Base-by-base conservation (phyloP, 2,113 vertebrate species). In the Spea multiplicata region DNA sequence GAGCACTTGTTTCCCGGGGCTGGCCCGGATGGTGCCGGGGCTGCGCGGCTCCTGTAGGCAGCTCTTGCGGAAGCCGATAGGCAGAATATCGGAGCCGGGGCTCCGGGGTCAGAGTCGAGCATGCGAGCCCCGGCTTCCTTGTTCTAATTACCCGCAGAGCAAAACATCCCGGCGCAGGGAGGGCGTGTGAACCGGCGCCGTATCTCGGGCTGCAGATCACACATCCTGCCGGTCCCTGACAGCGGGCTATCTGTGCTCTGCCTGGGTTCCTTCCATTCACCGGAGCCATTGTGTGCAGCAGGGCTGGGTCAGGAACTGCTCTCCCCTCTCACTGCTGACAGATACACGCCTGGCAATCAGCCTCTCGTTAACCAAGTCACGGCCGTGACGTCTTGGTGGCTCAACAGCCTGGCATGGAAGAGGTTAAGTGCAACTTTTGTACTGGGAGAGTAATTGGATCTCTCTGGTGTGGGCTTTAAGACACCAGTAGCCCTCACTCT, bases 141-240 rank as follows among this genome's bases (percentile, higher is more conserved):
- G 84, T 93, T 72, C 90, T 93, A 92, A 93, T 94, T 93, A 94
- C 92, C 93, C 93, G 92, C 90, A 89, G 90, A 94, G 92, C 93
- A 91, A 91, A 94, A 91, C 92, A 93, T 91, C 83, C 91, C 86
- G 87, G 82, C 57, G 65, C 83, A 80, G 84, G 55, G 14, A 71
- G 87, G 89, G 88, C 91, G 91, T 93, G 94, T 90, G 93, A 92
- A 92, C 88, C 17, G 72, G 65, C 30, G 30, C 88, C 85, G 88
- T 92, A 94, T 94, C 92, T 91, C 84, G 77, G 52, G 0, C 79
- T 73, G 87, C 91, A 90, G 89, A 90, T 91, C 91, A 91, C 92
- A 96, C 95, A 96, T 95, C 95, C 95, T 66, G 91, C 93, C 88
- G 90, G 94, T 95, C 95, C 94, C 91, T 97, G 95, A 95, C 91